phyloP scores from a whole-genome alignment of 2,888 invertebrate genomes.

The Trissonchulus sp. region DNA sequence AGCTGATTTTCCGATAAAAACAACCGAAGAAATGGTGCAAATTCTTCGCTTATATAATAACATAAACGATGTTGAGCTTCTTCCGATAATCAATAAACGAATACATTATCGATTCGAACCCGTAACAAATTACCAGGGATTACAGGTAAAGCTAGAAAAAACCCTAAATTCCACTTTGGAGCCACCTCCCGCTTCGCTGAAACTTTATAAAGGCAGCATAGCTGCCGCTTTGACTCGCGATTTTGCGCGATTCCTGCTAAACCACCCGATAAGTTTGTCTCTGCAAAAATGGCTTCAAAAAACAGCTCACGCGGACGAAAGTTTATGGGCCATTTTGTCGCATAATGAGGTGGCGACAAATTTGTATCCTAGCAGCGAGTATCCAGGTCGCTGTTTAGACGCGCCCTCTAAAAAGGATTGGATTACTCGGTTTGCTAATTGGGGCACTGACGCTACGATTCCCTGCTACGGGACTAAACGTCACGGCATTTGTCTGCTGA shows the following conservation, averaged over 20 bases:
- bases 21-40: conserved; percentile 31
- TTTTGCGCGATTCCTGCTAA: conserved; percentile 12
- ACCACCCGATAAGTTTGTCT: not conserved
- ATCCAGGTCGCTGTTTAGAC: conserved; percentile 26
- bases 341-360: conserved; percentile 26
- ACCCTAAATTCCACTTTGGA: not conserved
- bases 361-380: conserved; percentile 7
- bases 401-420: conserved; percentile 6
- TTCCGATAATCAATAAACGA: not conserved
- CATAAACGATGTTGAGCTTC: conserved; percentile 27
- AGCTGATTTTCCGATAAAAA: conserved; percentile 56
- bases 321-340: conserved; percentile 23
- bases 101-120: not conserved
- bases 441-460: not conserved
- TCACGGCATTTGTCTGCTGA: not conserved
- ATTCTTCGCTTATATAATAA: conserved; percentile 18
- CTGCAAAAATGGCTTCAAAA: conserved; percentile 11
- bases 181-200: not conserved
- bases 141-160: not conserved
- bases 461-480: not conserved
- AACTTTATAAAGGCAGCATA: conserved; percentile 27
- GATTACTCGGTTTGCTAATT: conserved; percentile 26
- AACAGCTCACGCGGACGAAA: conserved; percentile 22
- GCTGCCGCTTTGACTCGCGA: conserved; percentile 13
- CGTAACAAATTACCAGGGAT: not conserved